Evolutionary conservation across 2,113 vertebrate species (phyloP), one percentile per base, ranked within the genome.

Genomic region (Oxygymnocypris stewartii): DNA sequence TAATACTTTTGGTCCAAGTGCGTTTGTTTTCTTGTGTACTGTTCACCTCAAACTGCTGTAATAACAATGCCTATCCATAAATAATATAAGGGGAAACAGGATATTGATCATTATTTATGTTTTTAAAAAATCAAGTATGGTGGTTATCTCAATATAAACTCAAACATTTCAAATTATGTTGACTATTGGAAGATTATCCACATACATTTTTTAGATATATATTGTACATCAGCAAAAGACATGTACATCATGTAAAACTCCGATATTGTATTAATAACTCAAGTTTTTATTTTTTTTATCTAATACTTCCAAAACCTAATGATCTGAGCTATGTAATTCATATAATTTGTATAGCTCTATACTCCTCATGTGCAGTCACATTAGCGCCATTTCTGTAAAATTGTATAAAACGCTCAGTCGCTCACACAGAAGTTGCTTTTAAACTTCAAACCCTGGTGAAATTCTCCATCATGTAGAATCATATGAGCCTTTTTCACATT

Each of bases 1-100:
- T 95, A 93, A 94, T 91, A 93, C 93, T 86, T 88, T 82, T 92
- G 84, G 79, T 89, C 77, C 79, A 49, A 86, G 89, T 92, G 88
- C 61, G 86, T 85, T 83, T 31, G 73, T 79, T 47, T 79, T 69
- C 16, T 57, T 84, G 49, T 59, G 23, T 16, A 37, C n/a, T 31
- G 20, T 73, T 69, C 31, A 69, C 63, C 63, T 67, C 63, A 31
- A 16, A 69, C 31, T 40, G 67, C 35, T 23, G 69, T 10, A 11
- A 40, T 42, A n/a, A 40, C 13, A 44, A 35, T 65, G 71, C 40
- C 49, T 54, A 20, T 54, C 69, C 69, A 42, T 10, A 61, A 61
- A n/a, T n/a, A 2, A 61, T n/a, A 1, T 23, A 61, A 61, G 3
- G 8, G 23, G 6, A n/a, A 8, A 61, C 20, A n/a, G 20, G 57